These are phyloP conservation scores for Poeciliopsis gracilis DNA, from an alignment of 2,797 vertebrate species.

Conservation along the genomic window DNA sequence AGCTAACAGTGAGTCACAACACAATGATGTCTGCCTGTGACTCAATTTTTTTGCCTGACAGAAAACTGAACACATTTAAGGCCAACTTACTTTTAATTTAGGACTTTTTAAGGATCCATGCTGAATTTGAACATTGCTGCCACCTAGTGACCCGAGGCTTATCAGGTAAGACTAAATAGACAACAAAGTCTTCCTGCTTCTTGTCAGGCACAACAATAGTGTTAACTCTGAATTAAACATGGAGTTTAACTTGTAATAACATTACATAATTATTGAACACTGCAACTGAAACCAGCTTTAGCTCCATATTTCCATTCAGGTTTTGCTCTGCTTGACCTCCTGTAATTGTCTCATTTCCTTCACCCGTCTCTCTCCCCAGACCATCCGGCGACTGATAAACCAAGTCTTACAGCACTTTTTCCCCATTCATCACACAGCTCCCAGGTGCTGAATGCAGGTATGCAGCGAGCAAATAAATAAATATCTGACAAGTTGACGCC, in stretches of 20 bases:
- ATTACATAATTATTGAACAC: neutral
- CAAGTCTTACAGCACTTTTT: neutral
- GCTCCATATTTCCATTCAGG: neutral
- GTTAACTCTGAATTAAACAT: neutral
- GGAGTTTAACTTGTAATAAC: neutral
- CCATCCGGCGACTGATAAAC: conserved; percentile 25
- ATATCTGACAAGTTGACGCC: conserved; percentile 28
- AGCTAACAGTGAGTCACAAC: no score
- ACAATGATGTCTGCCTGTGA: no score
- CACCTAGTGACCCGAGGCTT: no score
- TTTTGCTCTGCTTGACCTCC: conserved; percentile 26
- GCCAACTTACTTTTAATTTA: no score
- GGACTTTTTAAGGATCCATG: no score
- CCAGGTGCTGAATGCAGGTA: conserved; percentile 1
- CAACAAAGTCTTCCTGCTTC: no score
- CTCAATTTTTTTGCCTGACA: no score
- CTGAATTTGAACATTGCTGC: no score
- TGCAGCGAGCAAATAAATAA: conserved; percentile 2
- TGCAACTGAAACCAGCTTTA: neutral
- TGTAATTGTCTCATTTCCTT: conserved; percentile 33
- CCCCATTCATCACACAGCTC: conserved; percentile 22
- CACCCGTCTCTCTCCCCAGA: conserved; percentile 7
- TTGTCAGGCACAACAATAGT: no score
- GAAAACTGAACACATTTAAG: no score
- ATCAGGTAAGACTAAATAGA: no score